Base-by-base conservation (phyloP, 2,888 invertebrate species). In the Diaperis boleti region DNA sequence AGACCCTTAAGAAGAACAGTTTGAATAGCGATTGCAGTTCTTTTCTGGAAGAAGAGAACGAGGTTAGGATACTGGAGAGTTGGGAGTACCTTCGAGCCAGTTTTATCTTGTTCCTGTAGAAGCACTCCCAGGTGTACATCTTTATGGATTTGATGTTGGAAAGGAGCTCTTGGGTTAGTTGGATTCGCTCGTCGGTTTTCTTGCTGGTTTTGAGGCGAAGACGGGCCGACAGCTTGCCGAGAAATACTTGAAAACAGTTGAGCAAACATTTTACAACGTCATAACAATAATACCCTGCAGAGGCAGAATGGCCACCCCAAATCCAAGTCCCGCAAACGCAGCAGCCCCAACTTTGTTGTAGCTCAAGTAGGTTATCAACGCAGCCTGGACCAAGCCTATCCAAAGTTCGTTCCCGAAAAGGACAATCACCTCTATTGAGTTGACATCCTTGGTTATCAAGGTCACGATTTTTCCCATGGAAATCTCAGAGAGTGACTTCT, bases 381-480 rank as follows among this genome's bases (percentile, higher is more conserved):
- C 80, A 0, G 94, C 91, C 72, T 95, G 92, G 11, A 94, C 76
- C 0, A 96, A 94, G 0, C 94, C 95, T 64, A 96, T 90, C 95
- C 96, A 95, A 17, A 96, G 83, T 78, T 95, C 96, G 81, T 96
- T 96, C 3, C 95, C 81, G 78, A 95, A 94, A 72, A 93, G 88
- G 39, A 94, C 86, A 8, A 92, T 92, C 74, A 92, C 86, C 79
- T 97, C 96, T 79, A 97, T 95, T 54, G 95, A 87, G 72, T 91
- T 90, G 66, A 96, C 92, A 79, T 98, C 98, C 78, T 96, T 97
- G 1, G 96, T 94, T 55, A 98, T 84, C 10, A 96, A 85, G 75
- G 96, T 96, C 26, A 96, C 94, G 64, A 88, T 85, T 75, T 88
- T 88, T 1, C 89, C 88, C 37, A 85, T 82, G 3, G 92, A 91